Conservation (phyloP, 2,888 invertebrate species). For the Thelaira solivaga region DNA sequence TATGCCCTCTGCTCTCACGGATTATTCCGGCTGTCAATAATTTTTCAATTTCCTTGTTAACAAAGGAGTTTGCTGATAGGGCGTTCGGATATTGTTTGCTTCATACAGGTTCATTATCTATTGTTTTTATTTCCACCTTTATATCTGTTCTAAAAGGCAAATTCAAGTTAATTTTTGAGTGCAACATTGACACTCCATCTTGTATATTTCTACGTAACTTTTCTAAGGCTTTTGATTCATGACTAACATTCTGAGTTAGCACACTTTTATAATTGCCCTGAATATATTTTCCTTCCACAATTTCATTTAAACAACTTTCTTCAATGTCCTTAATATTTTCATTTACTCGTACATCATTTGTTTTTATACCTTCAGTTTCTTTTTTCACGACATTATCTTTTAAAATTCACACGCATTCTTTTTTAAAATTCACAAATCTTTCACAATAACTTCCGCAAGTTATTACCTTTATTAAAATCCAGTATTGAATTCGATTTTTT, state of each 20-base stretch:
- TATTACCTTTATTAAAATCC: background rate
- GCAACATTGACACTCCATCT: background rate
- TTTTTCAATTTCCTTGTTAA: conserved; percentile 11
- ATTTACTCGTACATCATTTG: background rate
- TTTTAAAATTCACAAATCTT: background rate
- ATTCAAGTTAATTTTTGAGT: conserved; percentile 21
- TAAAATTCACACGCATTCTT: background rate
- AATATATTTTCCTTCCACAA: background rate
- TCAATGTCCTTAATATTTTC: background rate
- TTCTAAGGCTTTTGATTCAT: background rate
- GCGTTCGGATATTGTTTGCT: conserved; percentile 51
- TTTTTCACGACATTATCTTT: too few species aligned
- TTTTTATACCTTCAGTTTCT: background rate
- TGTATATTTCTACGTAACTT: background rate
- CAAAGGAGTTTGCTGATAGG: conserved; percentile 39
- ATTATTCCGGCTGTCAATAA: too few species aligned
- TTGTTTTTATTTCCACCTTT: conserved; percentile 48
- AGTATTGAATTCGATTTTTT: background rate
- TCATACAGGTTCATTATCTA: conserved; percentile 30
- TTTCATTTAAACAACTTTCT: background rate
- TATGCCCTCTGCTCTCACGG: too few species aligned
- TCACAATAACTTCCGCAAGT: background rate
- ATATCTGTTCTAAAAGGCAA: conserved; percentile 48
- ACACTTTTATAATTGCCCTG: conserved; percentile 1
- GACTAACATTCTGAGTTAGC: background rate